Base-by-base conservation (phyloP, 2,797 vertebrate genomes). In the Macrochelys suwanniensis region DNA sequence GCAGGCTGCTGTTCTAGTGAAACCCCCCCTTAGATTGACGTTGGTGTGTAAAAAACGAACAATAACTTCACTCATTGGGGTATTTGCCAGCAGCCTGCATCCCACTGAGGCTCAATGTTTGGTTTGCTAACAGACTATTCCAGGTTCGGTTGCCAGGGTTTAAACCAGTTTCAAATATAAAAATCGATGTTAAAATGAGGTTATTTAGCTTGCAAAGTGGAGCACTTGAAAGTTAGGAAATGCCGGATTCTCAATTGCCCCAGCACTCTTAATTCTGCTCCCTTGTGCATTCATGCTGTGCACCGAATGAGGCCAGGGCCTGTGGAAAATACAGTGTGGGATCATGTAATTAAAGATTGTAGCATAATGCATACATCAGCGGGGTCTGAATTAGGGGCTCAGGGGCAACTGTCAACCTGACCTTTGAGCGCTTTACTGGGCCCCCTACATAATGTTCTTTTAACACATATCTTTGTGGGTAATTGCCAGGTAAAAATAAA, bases 371-470 rank as follows among this genome's bases (percentile, higher is more conserved):
- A 37, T 68, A 68, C 5, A 11, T 16, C 17, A n/a, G 5, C 3
- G 3, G 33, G 5, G 9, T 68, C 16, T 68, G 33, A 19, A 68
- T 11, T 68, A 37, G 9, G 13, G n/a, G 33, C 23, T 8, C 17
- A 68, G n/a, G 15, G 31, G 8, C n/a, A 37, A 68, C 33, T 10
- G 17, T 21, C n/a, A 21, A 37, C 17, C n/a, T 68, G 65, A 37
- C 19, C 11, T 31, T 82, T 1, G 0, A 25, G 71, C 65, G 54
- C 0, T 2, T 80, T 57, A 54, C 54, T 71, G n/a, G 0, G 1
- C 31, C 77, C 71, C 84, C 86, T 56, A 0, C 83, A 68, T 59
- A 1, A 12, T 2, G 0, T 1, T 21, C 82, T 2, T 19, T 71
- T 33, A 83, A 0, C 82, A 37, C 87, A 57, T 68, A 83, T 80